phyloP scores from a whole-genome alignment of 2,113 vertebrate species.

The Alethe castanea region DNA sequence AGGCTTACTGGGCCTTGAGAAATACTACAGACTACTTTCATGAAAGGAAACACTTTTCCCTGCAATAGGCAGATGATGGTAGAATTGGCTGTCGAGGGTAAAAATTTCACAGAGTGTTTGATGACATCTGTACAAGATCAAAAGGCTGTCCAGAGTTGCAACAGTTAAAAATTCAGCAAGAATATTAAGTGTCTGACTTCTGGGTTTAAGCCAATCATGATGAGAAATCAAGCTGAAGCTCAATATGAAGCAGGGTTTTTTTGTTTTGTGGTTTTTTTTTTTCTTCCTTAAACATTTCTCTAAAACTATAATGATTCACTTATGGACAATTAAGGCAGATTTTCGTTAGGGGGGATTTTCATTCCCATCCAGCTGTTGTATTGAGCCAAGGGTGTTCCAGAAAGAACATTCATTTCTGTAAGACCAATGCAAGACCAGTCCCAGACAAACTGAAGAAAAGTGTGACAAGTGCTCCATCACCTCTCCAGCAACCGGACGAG shows the following conservation, averaged over 20 bases:
- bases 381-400: not conserved
- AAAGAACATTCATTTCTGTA: not conserved
- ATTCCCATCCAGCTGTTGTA: not conserved
- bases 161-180: constrained; percentile 39
- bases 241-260: not conserved
- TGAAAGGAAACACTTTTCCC: not conserved
- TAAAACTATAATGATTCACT: not conserved
- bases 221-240: constrained; percentile 12
- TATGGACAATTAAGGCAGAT: not conserved
- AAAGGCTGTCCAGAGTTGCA: constrained; percentile 45
- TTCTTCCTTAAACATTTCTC: not conserved
- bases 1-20: not conserved
- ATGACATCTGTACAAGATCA: constrained; percentile 43
- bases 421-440: not conserved
- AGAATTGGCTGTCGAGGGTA: not conserved
- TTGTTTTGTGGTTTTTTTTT: too few species aligned
- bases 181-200: constrained; percentile 14
- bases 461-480: not conserved
- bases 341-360: not conserved
- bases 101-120: constrained; percentile 25
- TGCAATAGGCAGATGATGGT: not conserved
- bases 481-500: accelerated
- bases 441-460: not conserved
- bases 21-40: not conserved
- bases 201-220: constrained; percentile 32